Percentiles rank a stretch among this genome's conserved stretches.
These are phyloP conservation scores for Dendrolimus punctatus DNA, from an alignment of 1,140 invertebrate species.

Conservation along the genomic window DNA sequence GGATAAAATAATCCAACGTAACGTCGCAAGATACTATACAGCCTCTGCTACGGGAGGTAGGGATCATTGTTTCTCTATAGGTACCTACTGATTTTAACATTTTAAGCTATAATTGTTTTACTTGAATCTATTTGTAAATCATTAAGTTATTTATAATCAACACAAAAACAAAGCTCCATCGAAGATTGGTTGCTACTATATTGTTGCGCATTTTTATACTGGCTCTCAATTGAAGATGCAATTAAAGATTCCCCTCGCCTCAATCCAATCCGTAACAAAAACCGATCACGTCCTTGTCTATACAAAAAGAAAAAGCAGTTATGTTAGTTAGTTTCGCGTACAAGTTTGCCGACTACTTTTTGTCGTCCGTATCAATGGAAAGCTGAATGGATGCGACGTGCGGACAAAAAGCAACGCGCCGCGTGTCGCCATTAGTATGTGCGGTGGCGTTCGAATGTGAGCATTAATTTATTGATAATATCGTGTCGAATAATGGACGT, in stretches of 20 bases:
- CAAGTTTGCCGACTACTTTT: slow-evolving; percentile 43
- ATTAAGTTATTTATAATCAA: no score
- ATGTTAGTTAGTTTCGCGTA: slow-evolving; percentile 40
- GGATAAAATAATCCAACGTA: no score
- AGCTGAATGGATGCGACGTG: slow-evolving; percentile 44
- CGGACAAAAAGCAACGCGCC: slow-evolving; percentile 47
- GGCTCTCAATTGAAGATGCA: slow-evolving; percentile 7
- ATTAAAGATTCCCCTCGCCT: slow-evolving; percentile 50
- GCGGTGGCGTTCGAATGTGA: slow-evolving; percentile 51
- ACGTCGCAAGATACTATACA: no score
- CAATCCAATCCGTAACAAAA: slow-evolving; percentile 33
- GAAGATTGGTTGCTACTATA: not conserved
- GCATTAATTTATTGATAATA: slow-evolving; percentile 68
- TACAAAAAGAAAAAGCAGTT: slow-evolving; percentile 38
- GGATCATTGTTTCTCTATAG: no score
- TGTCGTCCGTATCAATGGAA: slow-evolving; percentile 56
- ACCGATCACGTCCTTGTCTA: slow-evolving; percentile 54
- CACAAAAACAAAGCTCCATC: not conserved
- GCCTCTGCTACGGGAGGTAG: no score
- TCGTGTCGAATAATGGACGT: slow-evolving; percentile 62
- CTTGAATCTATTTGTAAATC: no score
- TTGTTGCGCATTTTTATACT: not conserved
- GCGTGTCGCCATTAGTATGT: slow-evolving; percentile 70
- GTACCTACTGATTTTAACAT: no score
- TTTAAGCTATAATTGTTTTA: no score